These are phyloP conservation scores for Saccopteryx bilineata DNA, from an alignment of 2,113 vertebrate species.

Conservation along the genomic window DNA sequence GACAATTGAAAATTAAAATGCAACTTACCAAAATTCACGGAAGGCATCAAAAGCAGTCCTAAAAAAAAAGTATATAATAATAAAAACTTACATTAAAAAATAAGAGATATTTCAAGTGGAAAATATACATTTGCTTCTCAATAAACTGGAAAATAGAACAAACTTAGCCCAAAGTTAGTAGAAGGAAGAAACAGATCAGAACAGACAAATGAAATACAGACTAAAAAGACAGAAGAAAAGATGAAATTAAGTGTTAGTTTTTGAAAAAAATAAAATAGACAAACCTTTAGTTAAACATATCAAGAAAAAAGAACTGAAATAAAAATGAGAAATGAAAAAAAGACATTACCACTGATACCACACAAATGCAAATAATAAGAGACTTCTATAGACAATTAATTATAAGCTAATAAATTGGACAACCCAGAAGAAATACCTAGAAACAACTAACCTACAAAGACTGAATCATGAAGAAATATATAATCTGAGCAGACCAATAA, in stretches of 20 bases:
- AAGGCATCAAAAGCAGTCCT: neutral
- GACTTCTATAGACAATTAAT: neutral
- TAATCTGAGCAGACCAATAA: neutral
- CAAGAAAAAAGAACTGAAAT: neutral
- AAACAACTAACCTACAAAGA: neutral
- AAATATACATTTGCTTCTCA: neutral
- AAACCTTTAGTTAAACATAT: neutral
- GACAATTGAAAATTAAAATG: too few species aligned
- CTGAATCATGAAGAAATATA: neutral
- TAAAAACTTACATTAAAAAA: neutral
- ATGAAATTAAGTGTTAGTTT: neutral
- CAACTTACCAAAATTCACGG: too few species aligned
- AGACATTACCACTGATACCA: neutral
- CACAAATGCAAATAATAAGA: neutral
- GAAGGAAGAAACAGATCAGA: neutral
- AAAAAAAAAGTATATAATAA: neutral
- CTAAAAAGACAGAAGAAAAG: neutral
- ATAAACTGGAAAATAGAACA: neutral
- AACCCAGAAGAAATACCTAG: neutral
- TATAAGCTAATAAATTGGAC: too few species aligned
- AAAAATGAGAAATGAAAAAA: neutral
- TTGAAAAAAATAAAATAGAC: neutral
- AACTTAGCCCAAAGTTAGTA: neutral
- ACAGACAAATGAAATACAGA: neutral
- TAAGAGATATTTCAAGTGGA: neutral